Base-by-base conservation (phyloP, 2,888 invertebrate genomes). In the Tiliacea citrago region DNA sequence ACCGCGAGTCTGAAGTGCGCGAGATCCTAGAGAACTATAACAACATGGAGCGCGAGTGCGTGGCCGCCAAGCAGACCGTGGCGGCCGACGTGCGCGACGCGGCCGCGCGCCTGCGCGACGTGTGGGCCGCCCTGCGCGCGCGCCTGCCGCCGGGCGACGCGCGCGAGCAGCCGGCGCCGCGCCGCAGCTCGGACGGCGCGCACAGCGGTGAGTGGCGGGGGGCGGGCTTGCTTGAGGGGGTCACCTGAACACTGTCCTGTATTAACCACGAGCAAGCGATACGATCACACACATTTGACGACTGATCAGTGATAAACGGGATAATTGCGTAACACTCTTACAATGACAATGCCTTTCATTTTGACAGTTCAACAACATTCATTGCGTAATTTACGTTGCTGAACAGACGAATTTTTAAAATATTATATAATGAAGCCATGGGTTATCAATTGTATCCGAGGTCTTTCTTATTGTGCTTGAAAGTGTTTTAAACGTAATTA, bases 1-100 rank as follows among this genome's bases (percentile, higher is more conserved):
- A 97, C 86, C 97, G 96, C 68, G 97, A 97, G 89, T 93, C 96
- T 78, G 97, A 97, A 89, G 96, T 97, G 58, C 97, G 96, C 86
- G 97, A 97, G 86, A 96, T 97, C 62, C 89, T 97, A 65, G 97
- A 97, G 91, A 97, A 97, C 92, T 97, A 97, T 92, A 97, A 97
- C 71, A 97, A 97, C 92, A 92, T 97, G 87, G 97, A 97, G 91
- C 94, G 94, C 80, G 95, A 95, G 91, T 96, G 96, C 84, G 86
- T 67, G 49, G 93, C 89, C 60, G 94, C 94, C 77, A 88, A 89
- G 74, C 95, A 94, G 85, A 77, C 81, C 45, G 93, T 93, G 49
- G 86, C 91, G 60, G 45, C 81, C 9, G 92, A 90, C 73, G 86
- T 94, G 84, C 90, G 91, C 53, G 97, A 97, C 87, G 96, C 96